Base-by-base conservation (phyloP, 2,797 vertebrate genomes). In the Vireo griseus region DNA sequence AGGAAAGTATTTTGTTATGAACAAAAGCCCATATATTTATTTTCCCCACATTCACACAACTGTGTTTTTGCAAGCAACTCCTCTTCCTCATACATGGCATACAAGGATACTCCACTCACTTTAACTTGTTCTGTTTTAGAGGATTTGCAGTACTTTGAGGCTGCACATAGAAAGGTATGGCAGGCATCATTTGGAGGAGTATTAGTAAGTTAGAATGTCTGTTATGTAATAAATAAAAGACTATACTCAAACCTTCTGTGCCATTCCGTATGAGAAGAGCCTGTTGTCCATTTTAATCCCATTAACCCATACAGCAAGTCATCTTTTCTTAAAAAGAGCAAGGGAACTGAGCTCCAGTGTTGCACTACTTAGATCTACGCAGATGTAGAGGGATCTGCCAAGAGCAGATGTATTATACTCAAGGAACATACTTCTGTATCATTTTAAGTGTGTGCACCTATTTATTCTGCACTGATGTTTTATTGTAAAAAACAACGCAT, bases 311-410 rank as follows among this genome's bases (percentile, higher is more conserved):
- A 92, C 10, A 88, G 81, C 65, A 94, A 91, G 52, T 20, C 63
- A 95, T 77, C 57, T 71, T 89, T 91, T 85, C 87, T 92, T 94
- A 86, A 86, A 89, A 95, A 83, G 75, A 87, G 65, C 61, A 90
- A 87, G 45, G 52, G 57, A 95, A 92, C 68, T 88, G 89, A 91
- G 52, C 68, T 94, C 42, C 85, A 86, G 0, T 86, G 87, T 45
- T 92, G 71, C 65, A 86, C 95, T 91, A 92, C 61, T 88, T 92
- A 94, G 71, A 91, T 88, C 71, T 88, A 91, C 0, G 17, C 29
- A 94, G 84, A 89, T 16, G 48, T 59, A 88, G 83, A 92, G 81
- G 71, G 74, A 96, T 94, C 89, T 91, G 81, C 81, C 91, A 85
- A 92, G 84, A 95, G 67, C 84, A 92, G 89, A 58, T 92, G 65